Evolutionary conservation across 2,888 invertebrate genomes (phyloP).

Genomic region (Cotesia congregata): DNA sequence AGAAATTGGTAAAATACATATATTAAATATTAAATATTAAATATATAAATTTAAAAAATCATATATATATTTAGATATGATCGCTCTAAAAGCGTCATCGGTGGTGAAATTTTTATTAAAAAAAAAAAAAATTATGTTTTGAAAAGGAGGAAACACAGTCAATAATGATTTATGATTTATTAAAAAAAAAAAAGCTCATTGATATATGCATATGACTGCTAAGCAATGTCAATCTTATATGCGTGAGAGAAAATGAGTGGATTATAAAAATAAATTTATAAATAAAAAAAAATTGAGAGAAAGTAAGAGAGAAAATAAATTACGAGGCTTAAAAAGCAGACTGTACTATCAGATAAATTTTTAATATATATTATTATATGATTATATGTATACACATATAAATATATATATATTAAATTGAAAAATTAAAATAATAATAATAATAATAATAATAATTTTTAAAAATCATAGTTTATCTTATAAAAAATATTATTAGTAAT

Average conservation of each 20-base stretch:
- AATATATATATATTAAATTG: constrained; percentile 48
- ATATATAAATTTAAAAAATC: constrained; percentile 47
- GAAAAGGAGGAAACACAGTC: constrained; percentile 50
- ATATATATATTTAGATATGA: constrained; percentile 60
- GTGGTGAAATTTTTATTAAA: constrained; percentile 52
- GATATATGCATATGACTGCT: constrained; percentile 52
- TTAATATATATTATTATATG: constrained; percentile 63
- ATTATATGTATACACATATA: constrained; percentile 54
- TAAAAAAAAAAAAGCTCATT: constrained; percentile 43
- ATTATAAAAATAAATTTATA: constrained; percentile 19
- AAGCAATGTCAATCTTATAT: constrained; percentile 45
- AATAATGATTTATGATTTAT: constrained; percentile 44
- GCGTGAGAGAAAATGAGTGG: background rate
- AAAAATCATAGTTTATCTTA: constrained; percentile 63
- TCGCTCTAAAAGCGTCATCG: constrained; percentile 55
- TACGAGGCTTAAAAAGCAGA: constrained; percentile 69
- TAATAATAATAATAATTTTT: constrained; percentile 50
- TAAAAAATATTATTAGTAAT: constrained; percentile 47
- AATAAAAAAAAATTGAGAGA: constrained; percentile 26
- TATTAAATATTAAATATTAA: constrained; percentile 47
- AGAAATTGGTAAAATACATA: constrained; percentile 43
- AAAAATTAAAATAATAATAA: constrained; percentile 38
- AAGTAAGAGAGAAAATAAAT: constrained; percentile 54
- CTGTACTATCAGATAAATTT: constrained; percentile 69
- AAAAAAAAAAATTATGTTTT: constrained; percentile 32